Evolutionary conservation across 2,888 invertebrate species (phyloP), one percentile per base, ranked within the genome.

Genomic region (Fragum fragum): DNA sequence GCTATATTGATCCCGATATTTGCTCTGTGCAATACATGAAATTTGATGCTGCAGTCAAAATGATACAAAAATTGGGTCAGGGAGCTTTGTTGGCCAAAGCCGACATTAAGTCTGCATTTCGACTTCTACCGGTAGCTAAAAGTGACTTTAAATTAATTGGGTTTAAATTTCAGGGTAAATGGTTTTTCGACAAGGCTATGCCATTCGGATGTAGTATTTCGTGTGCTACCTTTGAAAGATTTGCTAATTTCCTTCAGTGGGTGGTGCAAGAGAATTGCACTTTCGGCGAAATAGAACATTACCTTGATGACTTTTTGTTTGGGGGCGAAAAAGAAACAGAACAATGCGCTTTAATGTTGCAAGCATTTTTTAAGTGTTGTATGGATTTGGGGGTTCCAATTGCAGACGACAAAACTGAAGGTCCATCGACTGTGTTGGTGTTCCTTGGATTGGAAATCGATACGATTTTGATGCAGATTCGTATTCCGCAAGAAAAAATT

Each of bases 11-110:
- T 14, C 55, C 32, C 5, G 9, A 71, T 53, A 7, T 71, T n/a
- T 71, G 71, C 55, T 71, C 71, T n/a, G 71, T 71, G 16, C 52
- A 71, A 26, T 71, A 71, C 26, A 71, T 47, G 29, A 53, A 39
- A 53, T 71, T 71, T 71, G 96, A 98, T 0, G 98, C 98, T 0
- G 97, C 74, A 26, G 66, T 74, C 6, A 16, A 66, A 14, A 66
- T 66, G 66, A 32, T 74, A 11, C 73, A 73, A 39, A 11, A 14
- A 23, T 32, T 69, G 53, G 76, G 76, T 18, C 1, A 32, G 18
- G 76, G 76, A 1, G 70, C 74, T 23, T 52, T 74, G 18, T 66
- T 74, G 18, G 74, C 74, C 18, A 74, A 74, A 21, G 74, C 63
- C 3, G 74, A 74, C 32, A 68, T 74, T 1, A 74, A 74, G 47